Evolutionary conservation across 1,140 invertebrate species (phyloP).

Genomic region (Lamellibrachia luymesi): DNA sequence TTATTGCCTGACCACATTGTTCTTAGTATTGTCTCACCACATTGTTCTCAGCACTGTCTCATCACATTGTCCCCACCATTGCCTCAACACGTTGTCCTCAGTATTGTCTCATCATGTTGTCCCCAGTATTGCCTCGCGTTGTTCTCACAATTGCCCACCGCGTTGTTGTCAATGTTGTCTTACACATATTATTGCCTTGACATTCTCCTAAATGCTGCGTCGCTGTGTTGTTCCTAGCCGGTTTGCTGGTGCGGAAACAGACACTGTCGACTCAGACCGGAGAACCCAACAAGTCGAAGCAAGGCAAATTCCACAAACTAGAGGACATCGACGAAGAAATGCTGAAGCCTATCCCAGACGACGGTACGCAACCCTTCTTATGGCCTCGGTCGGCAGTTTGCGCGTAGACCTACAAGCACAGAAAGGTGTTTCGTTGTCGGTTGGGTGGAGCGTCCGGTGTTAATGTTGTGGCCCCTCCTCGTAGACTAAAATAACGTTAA

Average conservation of each 20-base stretch:
- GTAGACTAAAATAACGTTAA: too few relatives aligned
- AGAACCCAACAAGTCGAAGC: background rate
- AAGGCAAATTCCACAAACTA: background rate
- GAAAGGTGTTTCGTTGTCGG: too few relatives aligned
- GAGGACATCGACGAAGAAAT: conserved; percentile 14
- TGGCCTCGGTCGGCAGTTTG: too few relatives aligned
- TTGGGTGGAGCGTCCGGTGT: too few relatives aligned
- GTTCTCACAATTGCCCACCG: background rate
- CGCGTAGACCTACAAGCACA: too few relatives aligned
- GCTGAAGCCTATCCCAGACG: conserved; percentile 13
- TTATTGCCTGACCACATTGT: too few relatives aligned
- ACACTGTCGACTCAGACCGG: background rate
- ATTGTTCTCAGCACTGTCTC: too few relatives aligned
- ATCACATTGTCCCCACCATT: background rate
- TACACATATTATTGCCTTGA: background rate
- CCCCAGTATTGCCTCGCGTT: background rate
- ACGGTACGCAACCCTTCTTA: background rate
- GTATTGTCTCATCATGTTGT: background rate
- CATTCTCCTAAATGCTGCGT: background rate
- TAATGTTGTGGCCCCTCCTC: too few relatives aligned
- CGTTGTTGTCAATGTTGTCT: background rate
- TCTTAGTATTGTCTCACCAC: too few relatives aligned
- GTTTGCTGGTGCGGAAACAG: background rate
- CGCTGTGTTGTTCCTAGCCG: background rate
- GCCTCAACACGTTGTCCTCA: background rate